Conservation (phyloP, 1,140 invertebrate genomes). For the Hypothenemus hampei region DNA sequence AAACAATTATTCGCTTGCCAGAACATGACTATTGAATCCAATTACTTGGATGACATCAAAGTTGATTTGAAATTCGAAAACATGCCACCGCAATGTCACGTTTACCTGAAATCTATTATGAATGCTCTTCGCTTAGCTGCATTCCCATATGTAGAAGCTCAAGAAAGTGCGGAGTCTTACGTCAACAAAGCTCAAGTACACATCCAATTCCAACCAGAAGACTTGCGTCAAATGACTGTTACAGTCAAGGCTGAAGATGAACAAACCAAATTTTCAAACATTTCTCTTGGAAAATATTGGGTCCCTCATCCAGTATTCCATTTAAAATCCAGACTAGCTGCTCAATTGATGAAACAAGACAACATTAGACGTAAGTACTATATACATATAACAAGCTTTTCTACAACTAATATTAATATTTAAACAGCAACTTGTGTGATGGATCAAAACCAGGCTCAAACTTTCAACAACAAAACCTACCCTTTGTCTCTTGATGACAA, state of each 20-base stretch:
- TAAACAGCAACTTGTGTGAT: constrained; percentile 55
- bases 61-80: constrained; percentile 48
- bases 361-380: constrained; percentile 39
- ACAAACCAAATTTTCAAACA: constrained; percentile 42
- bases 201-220: constrained; percentile 47
- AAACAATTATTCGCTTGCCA: constrained; percentile 51
- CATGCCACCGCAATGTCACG: background rate
- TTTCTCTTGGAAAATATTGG: constrained; percentile 40
- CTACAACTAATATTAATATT: constrained; percentile 26
- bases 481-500: constrained; percentile 45
- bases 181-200: constrained; percentile 18
- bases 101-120: constrained; percentile 4
- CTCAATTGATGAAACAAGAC: constrained; percentile 35
- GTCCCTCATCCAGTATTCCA: constrained; percentile 47
- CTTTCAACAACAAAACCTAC: constrained; percentile 59
- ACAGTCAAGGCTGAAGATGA: constrained; percentile 45
- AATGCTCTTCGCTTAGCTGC: constrained; percentile 2
- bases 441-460: constrained; percentile 51
- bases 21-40: constrained; percentile 48
- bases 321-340: constrained; percentile 41
- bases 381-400: no score
- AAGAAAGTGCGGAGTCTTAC: background rate
- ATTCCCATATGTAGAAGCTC: background rate
- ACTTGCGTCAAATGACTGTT: constrained; percentile 46
- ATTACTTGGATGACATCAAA: constrained; percentile 48